A percentile compares a stretch with the other conserved stretches of the same genome.
phyloP scores from a whole-genome alignment of 2,888 invertebrate species.

The Agrotis segetum region DNA sequence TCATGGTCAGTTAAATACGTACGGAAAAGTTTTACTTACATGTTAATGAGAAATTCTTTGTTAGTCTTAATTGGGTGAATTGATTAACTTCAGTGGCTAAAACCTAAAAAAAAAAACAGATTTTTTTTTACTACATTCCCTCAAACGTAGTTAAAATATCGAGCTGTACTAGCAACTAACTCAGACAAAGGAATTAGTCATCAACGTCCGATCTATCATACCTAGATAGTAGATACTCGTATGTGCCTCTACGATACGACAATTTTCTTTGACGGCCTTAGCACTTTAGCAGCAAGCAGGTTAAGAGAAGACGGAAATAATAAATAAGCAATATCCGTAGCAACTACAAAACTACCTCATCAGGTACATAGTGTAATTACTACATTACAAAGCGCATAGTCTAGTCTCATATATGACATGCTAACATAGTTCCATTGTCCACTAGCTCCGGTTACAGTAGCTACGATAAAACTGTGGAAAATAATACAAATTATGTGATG shows the following conservation, averaged over 20 bases:
- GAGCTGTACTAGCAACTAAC: neutral
- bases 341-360: neutral
- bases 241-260: neutral
- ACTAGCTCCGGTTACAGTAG: constrained; percentile 12
- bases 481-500: neutral
- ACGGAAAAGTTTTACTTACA: constrained; percentile 20
- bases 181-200: constrained; percentile 13
- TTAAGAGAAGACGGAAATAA: neutral
- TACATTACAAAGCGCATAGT: constrained; percentile 19
- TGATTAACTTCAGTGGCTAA: constrained; percentile 15
- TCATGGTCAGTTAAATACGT: constrained; percentile 19
- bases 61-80: constrained; percentile 28
- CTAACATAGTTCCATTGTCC: constrained; percentile 5
- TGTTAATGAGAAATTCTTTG: constrained; percentile 24
- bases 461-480: neutral
- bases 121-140: no score
- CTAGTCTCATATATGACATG: constrained; percentile 3
- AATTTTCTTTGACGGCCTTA: neutral
- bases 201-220: neutral
- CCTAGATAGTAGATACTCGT: neutral
- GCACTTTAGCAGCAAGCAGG: neutral
- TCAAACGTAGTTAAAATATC: neutral
- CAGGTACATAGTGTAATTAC: neutral
- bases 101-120: neutral
- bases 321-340: constrained; percentile 1